These are phyloP conservation scores for Stictonetta naevosa DNA, from an alignment of 2,113 vertebrate genomes.

Conservation along the genomic window DNA sequence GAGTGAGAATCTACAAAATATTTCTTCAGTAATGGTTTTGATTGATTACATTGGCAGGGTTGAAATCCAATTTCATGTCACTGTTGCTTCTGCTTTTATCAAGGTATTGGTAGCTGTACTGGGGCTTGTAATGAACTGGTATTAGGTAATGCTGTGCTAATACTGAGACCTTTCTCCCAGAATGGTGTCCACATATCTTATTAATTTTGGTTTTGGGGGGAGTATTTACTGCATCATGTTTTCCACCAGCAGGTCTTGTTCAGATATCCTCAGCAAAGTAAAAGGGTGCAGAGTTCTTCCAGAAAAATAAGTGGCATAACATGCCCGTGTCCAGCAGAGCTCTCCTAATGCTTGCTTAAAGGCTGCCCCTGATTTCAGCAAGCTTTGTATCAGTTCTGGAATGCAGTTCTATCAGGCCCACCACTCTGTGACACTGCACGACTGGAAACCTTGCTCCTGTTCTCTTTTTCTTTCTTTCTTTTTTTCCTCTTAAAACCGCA, in stretches of 20 bases:
- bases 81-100: background rate
- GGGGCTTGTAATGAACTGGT: background rate
- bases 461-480: background rate
- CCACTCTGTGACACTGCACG: background rate
- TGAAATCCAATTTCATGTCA: background rate
- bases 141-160: background rate
- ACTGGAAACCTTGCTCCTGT: background rate
- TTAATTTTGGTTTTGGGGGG: background rate
- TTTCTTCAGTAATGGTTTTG: background rate
- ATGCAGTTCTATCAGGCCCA: background rate
- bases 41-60: background rate
- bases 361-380: background rate
- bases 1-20: background rate
- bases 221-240: background rate
- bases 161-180: background rate
- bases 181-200: background rate
- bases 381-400: background rate
- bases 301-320: background rate
- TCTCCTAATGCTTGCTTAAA: background rate
- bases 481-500: background rate
- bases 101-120: background rate
- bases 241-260: background rate
- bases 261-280: background rate
- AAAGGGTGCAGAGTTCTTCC: background rate
- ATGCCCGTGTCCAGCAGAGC: background rate